phyloP scores from a whole-genome alignment of 2,113 vertebrate genomes.

The Heliornis fulica region DNA sequence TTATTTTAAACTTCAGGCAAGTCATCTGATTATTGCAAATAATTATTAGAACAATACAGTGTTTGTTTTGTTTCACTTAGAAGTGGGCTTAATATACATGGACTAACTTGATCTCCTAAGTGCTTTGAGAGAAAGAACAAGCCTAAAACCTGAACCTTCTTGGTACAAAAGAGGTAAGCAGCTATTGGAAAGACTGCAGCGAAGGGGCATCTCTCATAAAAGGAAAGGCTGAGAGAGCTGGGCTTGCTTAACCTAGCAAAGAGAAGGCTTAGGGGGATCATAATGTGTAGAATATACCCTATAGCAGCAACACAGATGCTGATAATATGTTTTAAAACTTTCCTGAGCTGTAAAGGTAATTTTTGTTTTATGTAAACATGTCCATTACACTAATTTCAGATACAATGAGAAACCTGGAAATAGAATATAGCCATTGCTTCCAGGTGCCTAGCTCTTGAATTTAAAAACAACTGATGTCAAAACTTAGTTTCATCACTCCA shows the following conservation, averaged over 20 bases:
- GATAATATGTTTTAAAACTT: neutral
- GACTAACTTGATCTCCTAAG: neutral
- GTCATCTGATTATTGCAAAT: neutral
- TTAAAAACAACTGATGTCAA: neutral
- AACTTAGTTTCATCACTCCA: neutral
- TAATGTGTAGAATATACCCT: neutral
- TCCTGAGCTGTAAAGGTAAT: neutral
- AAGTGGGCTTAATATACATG: neutral
- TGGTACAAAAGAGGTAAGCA: neutral
- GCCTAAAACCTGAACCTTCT: neutral
- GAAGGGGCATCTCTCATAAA: neutral
- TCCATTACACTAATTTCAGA: neutral
- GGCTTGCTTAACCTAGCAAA: neutral
- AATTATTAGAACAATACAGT: too few relatives aligned
- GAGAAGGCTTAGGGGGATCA: neutral
- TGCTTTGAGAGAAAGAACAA: neutral
- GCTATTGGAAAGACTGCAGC: neutral
- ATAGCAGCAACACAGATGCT: neutral
- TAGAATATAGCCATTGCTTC: neutral
- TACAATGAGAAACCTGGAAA: neutral
- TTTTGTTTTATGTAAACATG: neutral
- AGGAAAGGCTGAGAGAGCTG: neutral
- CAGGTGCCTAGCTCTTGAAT: neutral
- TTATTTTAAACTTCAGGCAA: neutral
- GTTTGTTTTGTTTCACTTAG: neutral